Conservation (phyloP, 2,797 vertebrate genomes). For the Dicrostonyx torquatus region DNA sequence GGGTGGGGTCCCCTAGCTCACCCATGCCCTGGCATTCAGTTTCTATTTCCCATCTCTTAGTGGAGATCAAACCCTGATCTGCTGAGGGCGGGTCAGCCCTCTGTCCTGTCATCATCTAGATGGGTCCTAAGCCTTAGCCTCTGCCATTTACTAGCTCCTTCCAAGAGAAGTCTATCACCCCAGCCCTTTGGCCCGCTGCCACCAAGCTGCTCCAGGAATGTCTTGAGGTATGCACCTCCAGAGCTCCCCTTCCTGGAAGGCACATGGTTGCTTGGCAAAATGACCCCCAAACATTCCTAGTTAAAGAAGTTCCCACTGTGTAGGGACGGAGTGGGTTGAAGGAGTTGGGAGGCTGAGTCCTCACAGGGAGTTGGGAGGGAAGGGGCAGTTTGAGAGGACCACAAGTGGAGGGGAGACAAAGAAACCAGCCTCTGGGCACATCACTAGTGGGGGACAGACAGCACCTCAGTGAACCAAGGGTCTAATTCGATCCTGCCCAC, state of each 20-base stretch:
- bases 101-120: not conserved
- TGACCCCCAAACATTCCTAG: conserved; percentile 27
- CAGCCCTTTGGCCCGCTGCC: not conserved
- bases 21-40: conserved; percentile 55
- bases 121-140: not conserved
- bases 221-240: not conserved
- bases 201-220: conserved; percentile 48
- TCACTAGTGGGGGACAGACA: not conserved
- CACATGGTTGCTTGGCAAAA: not conserved
- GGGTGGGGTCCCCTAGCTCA: not conserved
- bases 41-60: conserved; percentile 72
- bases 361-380: not conserved
- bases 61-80: conserved; percentile 45
- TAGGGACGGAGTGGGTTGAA: not conserved
- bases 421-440: not conserved
- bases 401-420: not conserved
- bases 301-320: not conserved
- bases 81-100: not conserved
- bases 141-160: conserved; percentile 1
- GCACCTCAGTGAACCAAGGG: not conserved
- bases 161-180: conserved; percentile 22
- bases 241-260: not conserved
- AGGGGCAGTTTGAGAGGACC: not conserved
- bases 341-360: not conserved
- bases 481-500: conserved; percentile 53